A percentile compares a stretch with the other conserved stretches of the same genome.
Conservation (phyloP, 2,113 vertebrate species). For the Varanus komodoensis region DNA sequence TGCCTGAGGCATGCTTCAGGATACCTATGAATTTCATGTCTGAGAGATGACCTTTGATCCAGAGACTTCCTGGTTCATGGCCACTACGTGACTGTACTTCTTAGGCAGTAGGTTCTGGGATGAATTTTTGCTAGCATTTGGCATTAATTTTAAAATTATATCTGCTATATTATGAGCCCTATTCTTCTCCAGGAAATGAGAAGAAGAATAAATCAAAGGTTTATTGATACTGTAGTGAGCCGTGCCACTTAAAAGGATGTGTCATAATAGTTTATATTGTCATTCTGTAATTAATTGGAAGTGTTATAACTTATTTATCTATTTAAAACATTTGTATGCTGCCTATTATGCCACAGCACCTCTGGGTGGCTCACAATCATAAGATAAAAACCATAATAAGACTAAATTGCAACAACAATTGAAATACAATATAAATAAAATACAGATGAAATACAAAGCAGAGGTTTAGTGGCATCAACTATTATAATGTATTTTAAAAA, state of each 20-base stretch:
- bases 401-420: no score
- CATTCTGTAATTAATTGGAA: no score
- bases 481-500: no score
- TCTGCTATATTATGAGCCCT: neutral
- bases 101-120: neutral
- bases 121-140: neutral
- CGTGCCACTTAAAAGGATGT: neutral
- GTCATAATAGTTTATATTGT: no score
- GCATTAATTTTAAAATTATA: neutral
- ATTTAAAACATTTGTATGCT: no score
- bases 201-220: neutral
- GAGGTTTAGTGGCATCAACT: no score
- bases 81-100: neutral
- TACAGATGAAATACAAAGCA: no score
- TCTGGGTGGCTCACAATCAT: no score
- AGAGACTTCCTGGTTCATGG: neutral
- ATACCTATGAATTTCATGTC: neutral
- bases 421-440: no score
- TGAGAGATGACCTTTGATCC: neutral
- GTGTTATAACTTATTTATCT: no score
- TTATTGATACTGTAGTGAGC: neutral
- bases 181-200: neutral
- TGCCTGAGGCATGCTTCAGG: constrained; percentile 2
- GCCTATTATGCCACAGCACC: no score
- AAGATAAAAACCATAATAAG: no score